These are phyloP conservation scores for Pomacea canaliculata DNA, from an alignment of 2,888 invertebrate genomes.

Conservation along the genomic window DNA sequence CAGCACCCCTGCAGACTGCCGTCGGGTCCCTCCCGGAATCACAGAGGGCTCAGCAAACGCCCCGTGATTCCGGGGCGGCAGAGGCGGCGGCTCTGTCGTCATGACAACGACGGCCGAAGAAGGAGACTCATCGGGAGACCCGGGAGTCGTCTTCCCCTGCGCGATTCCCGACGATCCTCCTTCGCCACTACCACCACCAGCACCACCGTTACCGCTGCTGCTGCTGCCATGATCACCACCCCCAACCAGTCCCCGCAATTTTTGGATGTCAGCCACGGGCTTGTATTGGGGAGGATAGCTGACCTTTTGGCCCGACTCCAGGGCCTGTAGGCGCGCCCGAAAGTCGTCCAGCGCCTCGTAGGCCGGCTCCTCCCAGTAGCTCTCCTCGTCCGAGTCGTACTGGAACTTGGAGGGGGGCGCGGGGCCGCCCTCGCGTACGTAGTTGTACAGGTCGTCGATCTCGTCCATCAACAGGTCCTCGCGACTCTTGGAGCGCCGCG, in stretches of 20 bases:
- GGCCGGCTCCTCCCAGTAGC: slow-evolving; percentile 67
- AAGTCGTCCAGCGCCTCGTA: slow-evolving; percentile 62
- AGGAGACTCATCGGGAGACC: background rate
- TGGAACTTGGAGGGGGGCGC: slow-evolving; percentile 80
- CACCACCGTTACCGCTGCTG: background rate
- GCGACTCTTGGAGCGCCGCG: slow-evolving; percentile 71
- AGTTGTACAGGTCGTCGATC: slow-evolving; percentile 96
- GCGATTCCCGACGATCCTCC: background rate
- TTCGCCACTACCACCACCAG: background rate
- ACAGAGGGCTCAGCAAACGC: background rate
- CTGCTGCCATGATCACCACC: background rate
- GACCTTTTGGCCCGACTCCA: slow-evolving; percentile 52
- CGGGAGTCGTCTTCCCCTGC: background rate
- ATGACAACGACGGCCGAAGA: background rate
- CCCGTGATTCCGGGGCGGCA: slow-evolving; percentile 13
- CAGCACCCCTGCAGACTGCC: background rate
- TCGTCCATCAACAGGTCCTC: slow-evolving; percentile 84
- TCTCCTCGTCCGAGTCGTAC: slow-evolving; percentile 65
- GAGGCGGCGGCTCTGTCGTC: slow-evolving; percentile 12
- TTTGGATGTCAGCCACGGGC: slow-evolving; percentile 41
- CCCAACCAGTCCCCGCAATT: slow-evolving; percentile 23
- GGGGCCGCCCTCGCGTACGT: slow-evolving; percentile 92
- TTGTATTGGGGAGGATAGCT: slow-evolving; percentile 46
- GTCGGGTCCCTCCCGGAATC: background rate
- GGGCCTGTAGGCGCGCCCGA: slow-evolving; percentile 48